phyloP scores from a whole-genome alignment of 2,888 invertebrate species.

The Erpobdella octoculata region DNA sequence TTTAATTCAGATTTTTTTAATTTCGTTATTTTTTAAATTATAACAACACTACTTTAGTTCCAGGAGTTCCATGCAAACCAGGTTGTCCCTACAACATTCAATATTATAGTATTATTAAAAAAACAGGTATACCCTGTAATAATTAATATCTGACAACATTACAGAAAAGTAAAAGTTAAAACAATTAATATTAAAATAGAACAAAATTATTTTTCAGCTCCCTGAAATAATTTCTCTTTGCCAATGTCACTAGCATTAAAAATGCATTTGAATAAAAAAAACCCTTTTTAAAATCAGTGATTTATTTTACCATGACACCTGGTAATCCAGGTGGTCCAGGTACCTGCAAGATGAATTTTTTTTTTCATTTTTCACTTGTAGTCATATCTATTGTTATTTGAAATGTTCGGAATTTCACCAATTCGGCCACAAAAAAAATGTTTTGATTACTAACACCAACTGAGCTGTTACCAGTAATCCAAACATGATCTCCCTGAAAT shows the following conservation, averaged over 20 bases:
- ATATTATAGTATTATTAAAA: too few relatives aligned
- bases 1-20: too few relatives aligned
- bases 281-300: background rate
- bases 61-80: conserved; percentile 5
- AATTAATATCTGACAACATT: background rate
- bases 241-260: background rate
- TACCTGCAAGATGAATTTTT: background rate
- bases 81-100: background rate
- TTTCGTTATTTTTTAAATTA: too few relatives aligned
- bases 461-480: too few relatives aligned
- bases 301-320: conserved; percentile 4
- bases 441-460: too few relatives aligned
- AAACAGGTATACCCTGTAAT: too few relatives aligned
- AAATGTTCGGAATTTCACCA: too few relatives aligned
- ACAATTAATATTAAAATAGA: background rate
- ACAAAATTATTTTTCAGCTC: background rate
- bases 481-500: too few relatives aligned
- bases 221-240: background rate
- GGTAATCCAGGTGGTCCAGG: conserved; percentile 16
- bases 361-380: too few relatives aligned
- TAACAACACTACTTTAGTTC: conserved; percentile 1
- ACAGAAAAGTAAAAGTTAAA: background rate
- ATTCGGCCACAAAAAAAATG: too few relatives aligned
- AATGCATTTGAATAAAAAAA: background rate
- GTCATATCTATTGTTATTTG: too few relatives aligned